Evolutionary conservation across 2,797 vertebrate genomes (phyloP).

Genomic region (Intellagama lesueurii): DNA sequence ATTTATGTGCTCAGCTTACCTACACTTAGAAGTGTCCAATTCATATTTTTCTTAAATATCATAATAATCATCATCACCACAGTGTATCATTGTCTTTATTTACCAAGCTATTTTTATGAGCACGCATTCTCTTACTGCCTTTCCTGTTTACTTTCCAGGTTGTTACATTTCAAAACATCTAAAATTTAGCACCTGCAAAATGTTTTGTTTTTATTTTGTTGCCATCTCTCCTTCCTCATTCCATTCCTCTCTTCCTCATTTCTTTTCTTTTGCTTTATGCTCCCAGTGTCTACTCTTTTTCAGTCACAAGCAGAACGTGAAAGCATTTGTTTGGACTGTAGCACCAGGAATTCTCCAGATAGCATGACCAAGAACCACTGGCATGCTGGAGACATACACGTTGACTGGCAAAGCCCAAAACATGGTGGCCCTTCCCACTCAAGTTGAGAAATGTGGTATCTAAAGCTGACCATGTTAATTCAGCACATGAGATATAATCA

Average conservation of each 20-base stretch:
- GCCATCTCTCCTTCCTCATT: background rate
- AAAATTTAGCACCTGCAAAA: constrained; percentile 2
- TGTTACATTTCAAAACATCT: background rate
- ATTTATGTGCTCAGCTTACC: constrained; percentile 3
- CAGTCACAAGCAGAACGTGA: too few relatives aligned
- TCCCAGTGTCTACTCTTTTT: background rate
- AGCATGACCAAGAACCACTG: too few relatives aligned
- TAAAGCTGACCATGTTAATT: background rate
- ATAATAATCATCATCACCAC: background rate
- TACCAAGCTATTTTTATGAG: background rate
- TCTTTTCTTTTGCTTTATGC: background rate
- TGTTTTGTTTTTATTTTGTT: background rate
- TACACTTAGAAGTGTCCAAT: background rate
- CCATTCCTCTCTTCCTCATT: background rate
- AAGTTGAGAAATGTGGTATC: background rate
- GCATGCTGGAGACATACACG: too few relatives aligned
- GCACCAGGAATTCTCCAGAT: too few relatives aligned
- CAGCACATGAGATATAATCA: background rate
- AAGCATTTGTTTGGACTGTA: background rate
- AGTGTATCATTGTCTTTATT: background rate
- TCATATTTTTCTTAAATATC: constrained; percentile 17
- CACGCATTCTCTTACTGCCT: background rate
- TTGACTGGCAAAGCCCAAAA: background rate
- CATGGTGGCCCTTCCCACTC: background rate
- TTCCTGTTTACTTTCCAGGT: background rate